Evolutionary conservation across 2,888 invertebrate species (phyloP), one percentile per base, ranked within the genome.

Genomic region (Eilema griseolum): DNA sequence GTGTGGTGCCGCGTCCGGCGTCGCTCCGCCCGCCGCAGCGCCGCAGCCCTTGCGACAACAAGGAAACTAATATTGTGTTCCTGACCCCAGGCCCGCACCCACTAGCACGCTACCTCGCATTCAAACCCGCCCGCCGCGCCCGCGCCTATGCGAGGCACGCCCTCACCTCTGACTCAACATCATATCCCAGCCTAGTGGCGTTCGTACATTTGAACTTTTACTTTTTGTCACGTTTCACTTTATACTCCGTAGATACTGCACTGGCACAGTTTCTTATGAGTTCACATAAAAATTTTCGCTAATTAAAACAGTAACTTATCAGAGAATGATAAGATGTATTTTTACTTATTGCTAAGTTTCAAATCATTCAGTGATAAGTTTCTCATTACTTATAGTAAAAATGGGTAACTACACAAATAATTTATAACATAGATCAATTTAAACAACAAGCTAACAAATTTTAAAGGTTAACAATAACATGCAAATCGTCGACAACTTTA

Each of bases 41-140:
- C 95, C 93, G 94, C 92, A 90, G 93, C 95, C 95, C 95, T 95
- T 95, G 95, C 95, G 95, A 95, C 95, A 95, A 95, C 95, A 95
- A 95, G 93, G 95, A 95, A 95, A 95, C 95, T 95, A 95, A 95
- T 95, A 95, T 95, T 95, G 91, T 95, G 95, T 93, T 95, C 95
- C 94, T 94, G 91, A 93, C 92, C 91, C 93, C 92, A 87, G 84
- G 82, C 86, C 91, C 92, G 83, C 88, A 83, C 80, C 81, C 89
- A 84, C 61, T 31, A 89, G 84, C 90, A 83, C 77, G 66, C 75
- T 76, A 86, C 84, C 86, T 80, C 85, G 80, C 90, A 84, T 86
- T 82, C 93, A 92, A 92, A 92, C 93, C 92, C 92, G 90, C 92
- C 91, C 85, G 77, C 87, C 88, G 85, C 86, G 73, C 76, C 66